Conservation (phyloP, 2,113 vertebrate genomes). For the Hiodon alosoides region DNA sequence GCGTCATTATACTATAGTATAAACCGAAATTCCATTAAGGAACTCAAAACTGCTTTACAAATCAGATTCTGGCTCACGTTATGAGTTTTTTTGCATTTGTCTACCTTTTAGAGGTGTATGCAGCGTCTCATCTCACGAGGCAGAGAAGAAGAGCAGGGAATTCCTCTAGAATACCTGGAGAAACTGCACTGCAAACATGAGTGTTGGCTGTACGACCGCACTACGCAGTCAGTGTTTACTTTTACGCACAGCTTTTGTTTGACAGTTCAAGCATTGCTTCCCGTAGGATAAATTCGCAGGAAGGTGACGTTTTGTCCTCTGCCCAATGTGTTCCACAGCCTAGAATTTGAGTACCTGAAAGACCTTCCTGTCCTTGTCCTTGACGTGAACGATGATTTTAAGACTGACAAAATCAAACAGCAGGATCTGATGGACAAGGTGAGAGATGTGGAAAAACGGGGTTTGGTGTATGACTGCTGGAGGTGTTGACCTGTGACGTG, state of each 20-base stretch:
- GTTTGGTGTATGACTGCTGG: neutral
- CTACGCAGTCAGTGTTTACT: conserved; percentile 55
- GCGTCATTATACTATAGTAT: too few species aligned
- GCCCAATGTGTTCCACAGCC: conserved; percentile 41
- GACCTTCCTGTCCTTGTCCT: conserved; percentile 68
- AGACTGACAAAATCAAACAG: conserved; percentile 72
- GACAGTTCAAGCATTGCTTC: neutral
- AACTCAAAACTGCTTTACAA: neutral
- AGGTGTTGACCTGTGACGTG: too few species aligned
- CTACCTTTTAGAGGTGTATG: conserved; percentile 69
- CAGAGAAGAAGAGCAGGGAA: conserved; percentile 70
- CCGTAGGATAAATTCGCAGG: too few species aligned
- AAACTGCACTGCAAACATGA: conserved; percentile 79
- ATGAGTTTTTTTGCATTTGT: neutral
- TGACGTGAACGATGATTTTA: conserved; percentile 75
- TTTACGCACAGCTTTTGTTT: neutral
- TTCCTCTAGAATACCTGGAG: conserved; percentile 77
- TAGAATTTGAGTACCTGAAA: conserved; percentile 71
- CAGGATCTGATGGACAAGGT: conserved; percentile 65
- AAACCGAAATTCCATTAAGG: too few species aligned
- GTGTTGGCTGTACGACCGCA: conserved; percentile 67
- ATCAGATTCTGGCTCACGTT: neutral
- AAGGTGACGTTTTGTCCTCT: too few species aligned
- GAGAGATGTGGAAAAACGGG: neutral
- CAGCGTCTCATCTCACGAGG: conserved; percentile 66